These are phyloP conservation scores for Leptinotarsa peninsularis DNA, from an alignment of 2,888 invertebrate genomes.

Conservation along the genomic window DNA sequence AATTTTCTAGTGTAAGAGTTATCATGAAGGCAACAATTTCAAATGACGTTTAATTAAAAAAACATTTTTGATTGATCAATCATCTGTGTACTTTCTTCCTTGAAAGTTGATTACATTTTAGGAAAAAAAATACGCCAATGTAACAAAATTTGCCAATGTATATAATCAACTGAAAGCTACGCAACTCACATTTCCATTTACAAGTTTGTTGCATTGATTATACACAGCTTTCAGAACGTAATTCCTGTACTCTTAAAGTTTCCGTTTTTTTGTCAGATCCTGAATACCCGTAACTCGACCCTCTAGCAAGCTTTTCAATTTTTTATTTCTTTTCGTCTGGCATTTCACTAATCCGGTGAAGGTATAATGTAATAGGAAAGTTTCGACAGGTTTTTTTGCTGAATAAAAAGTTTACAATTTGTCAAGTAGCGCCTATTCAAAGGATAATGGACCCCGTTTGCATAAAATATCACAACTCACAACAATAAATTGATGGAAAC, in stretches of 20 bases:
- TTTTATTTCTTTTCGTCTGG: background rate
- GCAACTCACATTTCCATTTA: background rate
- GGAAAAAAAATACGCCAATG: too few relatives aligned
- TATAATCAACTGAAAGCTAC: background rate
- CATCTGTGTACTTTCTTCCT: too few relatives aligned
- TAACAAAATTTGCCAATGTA: too few relatives aligned
- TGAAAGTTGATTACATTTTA: too few relatives aligned
- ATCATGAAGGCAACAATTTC: too few relatives aligned
- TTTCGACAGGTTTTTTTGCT: background rate
- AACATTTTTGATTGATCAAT: too few relatives aligned
- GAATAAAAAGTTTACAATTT: background rate
- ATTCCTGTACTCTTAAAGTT: slow-evolving; percentile 8
- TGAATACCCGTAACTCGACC: background rate
- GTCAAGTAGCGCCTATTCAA: background rate
- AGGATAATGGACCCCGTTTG: too few relatives aligned
- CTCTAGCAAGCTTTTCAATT: background rate
- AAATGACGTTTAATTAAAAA: too few relatives aligned
- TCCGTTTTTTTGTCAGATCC: background rate
- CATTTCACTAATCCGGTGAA: background rate
- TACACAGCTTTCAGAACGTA: background rate
- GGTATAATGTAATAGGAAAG: background rate
- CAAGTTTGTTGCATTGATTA: background rate
- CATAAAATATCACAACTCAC: too few relatives aligned
- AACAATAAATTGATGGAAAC: too few relatives aligned
- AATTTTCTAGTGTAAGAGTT: too few relatives aligned